Evolutionary conservation across 2,113 vertebrate species (phyloP).

Genomic region (Mandrillus leucophaeus): DNA sequence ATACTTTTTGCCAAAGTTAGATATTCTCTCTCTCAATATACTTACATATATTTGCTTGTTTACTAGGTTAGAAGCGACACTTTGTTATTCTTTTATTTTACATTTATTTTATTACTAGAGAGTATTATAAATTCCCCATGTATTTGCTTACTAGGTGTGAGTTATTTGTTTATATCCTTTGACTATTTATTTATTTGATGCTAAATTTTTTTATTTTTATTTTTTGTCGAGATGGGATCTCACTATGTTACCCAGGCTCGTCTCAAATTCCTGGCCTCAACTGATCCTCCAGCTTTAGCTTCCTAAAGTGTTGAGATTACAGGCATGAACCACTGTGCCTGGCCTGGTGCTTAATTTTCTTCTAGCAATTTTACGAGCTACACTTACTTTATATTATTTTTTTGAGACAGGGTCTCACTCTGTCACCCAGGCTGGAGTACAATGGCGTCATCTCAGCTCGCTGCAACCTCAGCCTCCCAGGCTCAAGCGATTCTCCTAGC

Average conservation of each 20-base stretch:
- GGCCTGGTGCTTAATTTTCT: background rate
- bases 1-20: background rate
- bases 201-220: slow-evolving; percentile 13
- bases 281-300: no score
- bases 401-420: no score
- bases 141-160: slow-evolving; percentile 21
- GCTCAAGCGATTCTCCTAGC: no score
- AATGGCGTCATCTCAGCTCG: no score
- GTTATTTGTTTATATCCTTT: background rate
- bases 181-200: slow-evolving; percentile 24
- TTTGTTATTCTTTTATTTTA: background rate
- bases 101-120: background rate
- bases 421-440: no score
- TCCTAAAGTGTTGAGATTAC: no score
- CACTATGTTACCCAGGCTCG: no score
- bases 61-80: background rate
- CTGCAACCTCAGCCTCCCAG: no score
- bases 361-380: slow-evolving; percentile 3
- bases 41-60: background rate
- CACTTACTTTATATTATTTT: background rate
- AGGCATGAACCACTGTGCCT: no score
- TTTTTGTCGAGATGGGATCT: background rate
- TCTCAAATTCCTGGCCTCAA: no score
- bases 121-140: background rate
- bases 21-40: background rate